Base-by-base conservation (phyloP, 2,797 vertebrate species). In the Sandelia bainsii region DNA sequence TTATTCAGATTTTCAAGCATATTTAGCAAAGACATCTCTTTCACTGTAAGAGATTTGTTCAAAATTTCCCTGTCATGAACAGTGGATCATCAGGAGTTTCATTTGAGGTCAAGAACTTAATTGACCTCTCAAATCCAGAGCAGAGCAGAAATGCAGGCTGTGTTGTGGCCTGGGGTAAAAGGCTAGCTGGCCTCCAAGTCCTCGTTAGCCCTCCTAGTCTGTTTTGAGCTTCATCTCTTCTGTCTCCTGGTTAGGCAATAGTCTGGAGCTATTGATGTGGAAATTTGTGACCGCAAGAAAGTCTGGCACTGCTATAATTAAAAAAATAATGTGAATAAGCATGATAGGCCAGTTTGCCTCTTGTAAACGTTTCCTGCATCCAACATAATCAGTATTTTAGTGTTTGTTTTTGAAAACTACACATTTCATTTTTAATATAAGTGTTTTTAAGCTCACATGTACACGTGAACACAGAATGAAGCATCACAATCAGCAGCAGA, bases 201-300 rank as follows among this genome's bases (percentile, higher is more conserved):
- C 84, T 82, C 14, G 44, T 83, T 77, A 86, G 72, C 71, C 72
- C 70, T 45, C 62, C 23, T 27, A 53, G 39, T 73, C 75, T 61
- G 32, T 62, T 72, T 79, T 84, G 79, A 82, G 79, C 53, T 61
- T 87, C 72, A 86, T 89, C 75, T 78, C 60, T 65, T 89, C 82
- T 90, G 85, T 84, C 82, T 87, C 79, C 52, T 72, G 27, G 70
- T 74, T 34, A 16, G 40, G 45, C 45, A 81, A 54, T 29, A 59
- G 62, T 82, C 80, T 69, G 69, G 63, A 72, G 50, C 27, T 19
- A 20, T 45, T 8, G 0, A 63, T 37, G 49, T 37, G 72, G 78
- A 72, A 77, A 73, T 66, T 5, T 70, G 29, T 59, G 46, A 63
- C 62, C 17, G 5, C 23, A 22, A 69, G 7, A 74, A 66, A 68